Evolutionary conservation across 2,888 invertebrate species (phyloP).

Genomic region (Fragum fragum): DNA sequence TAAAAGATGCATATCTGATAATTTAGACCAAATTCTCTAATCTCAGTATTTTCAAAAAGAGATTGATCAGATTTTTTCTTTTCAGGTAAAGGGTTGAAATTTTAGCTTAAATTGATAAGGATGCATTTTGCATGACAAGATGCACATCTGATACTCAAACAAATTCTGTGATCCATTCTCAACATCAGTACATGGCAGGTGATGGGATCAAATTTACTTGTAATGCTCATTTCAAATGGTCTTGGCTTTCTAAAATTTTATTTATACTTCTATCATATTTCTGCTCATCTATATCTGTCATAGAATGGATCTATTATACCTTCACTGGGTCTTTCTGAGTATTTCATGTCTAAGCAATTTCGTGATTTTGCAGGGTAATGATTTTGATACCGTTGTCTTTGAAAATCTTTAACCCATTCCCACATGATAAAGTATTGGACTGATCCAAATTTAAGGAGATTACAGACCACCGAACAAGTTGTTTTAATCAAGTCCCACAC

Average conservation of each 20-base stretch:
- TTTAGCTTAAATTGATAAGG: neutral
- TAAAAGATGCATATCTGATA: too few species aligned
- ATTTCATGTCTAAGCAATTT: neutral
- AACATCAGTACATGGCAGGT: constrained; percentile 12
- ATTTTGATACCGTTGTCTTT: too few species aligned
- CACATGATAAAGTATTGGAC: too few species aligned
- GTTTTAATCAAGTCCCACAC: too few species aligned
- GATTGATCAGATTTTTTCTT: too few species aligned
- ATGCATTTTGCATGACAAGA: constrained; percentile 25
- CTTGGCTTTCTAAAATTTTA: constrained; percentile 25
- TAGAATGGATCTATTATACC: neutral
- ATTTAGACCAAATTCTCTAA: too few species aligned
- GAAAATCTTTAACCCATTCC: too few species aligned
- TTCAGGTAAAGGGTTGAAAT: too few species aligned
- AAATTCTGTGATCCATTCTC: constrained; percentile 22
- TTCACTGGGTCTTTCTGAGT: neutral
- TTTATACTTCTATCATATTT: constrained; percentile 22
- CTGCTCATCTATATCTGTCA: constrained; percentile 24
- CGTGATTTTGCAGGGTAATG: too few species aligned
- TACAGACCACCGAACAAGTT: too few species aligned
- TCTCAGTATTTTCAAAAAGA: too few species aligned
- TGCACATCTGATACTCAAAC: neutral
- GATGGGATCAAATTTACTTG: constrained; percentile 23
- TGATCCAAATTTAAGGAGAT: too few species aligned
- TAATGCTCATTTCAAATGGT: constrained; percentile 16